Evolutionary conservation across 2,888 invertebrate genomes (phyloP).

Genomic region (Phengaris arion): DNA sequence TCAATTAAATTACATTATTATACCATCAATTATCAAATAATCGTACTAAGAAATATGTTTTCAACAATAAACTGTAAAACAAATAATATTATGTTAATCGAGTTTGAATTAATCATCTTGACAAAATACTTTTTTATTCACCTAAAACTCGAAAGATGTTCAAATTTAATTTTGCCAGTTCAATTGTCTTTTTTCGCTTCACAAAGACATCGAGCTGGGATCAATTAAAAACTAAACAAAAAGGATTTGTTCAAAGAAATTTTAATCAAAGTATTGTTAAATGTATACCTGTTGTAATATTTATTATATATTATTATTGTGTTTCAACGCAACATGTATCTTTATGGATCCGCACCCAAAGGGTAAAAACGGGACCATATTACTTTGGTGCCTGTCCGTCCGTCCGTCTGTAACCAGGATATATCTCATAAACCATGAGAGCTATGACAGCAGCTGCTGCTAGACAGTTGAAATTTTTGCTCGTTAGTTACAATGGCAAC

Average conservation of each 20-base stretch:
- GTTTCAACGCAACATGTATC: not conserved
- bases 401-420: no score
- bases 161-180: constrained; percentile 20
- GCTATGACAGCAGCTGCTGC: no score
- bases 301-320: not conserved
- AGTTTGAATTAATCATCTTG: constrained; percentile 12
- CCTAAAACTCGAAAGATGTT: constrained; percentile 27
- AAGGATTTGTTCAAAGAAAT: constrained; percentile 22
- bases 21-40: not conserved
- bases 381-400: no score
- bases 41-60: no score
- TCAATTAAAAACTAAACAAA: constrained; percentile 27
- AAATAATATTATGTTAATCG: constrained; percentile 18
- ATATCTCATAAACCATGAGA: no score
- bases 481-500: no score
- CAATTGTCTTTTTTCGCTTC: constrained; percentile 25
- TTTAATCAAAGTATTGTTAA: constrained; percentile 6
- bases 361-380: no score
- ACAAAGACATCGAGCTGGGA: constrained; percentile 23
- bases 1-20: no score
- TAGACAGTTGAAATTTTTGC: no score
- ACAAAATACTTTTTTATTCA: constrained; percentile 5
- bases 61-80: not conserved
- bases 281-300: not conserved
- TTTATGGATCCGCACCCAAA: no score